phyloP scores from a whole-genome alignment of 1,140 invertebrate genomes.

The Drosophila ironensis region DNA sequence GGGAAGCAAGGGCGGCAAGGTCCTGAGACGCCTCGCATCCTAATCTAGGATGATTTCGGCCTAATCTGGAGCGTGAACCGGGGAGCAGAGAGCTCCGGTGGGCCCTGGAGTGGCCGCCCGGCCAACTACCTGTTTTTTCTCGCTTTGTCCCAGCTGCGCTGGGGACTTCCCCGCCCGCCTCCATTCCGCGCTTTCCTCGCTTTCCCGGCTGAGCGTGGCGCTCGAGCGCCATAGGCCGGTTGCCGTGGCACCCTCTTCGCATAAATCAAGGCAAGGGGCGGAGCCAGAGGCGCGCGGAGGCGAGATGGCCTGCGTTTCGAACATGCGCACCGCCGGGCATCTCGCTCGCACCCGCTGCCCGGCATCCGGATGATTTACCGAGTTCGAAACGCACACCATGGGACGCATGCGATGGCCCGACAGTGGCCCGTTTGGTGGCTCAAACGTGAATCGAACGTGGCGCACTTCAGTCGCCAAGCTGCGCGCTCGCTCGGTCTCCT shows the following conservation, averaged over 20 bases:
- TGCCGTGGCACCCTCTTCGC: constrained; percentile 61
- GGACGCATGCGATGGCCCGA: background rate
- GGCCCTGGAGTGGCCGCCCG: constrained; percentile 26
- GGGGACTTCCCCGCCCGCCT: constrained; percentile 46
- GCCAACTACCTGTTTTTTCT: constrained; percentile 75
- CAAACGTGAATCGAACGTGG: constrained; percentile 75
- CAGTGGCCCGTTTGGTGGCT: constrained; percentile 35
- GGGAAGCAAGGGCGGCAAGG: constrained; percentile 16
- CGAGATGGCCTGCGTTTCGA: constrained; percentile 47
- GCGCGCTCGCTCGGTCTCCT: constrained; percentile 69
- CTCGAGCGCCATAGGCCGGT: constrained; percentile 67
- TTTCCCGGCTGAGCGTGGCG: constrained; percentile 22
- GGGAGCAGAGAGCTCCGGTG: constrained; percentile 9
- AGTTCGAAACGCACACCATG: constrained; percentile 64
- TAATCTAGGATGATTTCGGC: constrained; percentile 79
- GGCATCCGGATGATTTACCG: constrained; percentile 58
- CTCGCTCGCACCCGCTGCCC: constrained; percentile 28
- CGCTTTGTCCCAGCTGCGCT: constrained; percentile 13
- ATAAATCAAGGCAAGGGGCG: constrained; percentile 75
- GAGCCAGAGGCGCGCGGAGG: constrained; percentile 33
- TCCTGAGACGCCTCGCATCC: constrained; percentile 16
- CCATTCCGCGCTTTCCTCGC: no score
- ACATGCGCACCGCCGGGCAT: constrained; percentile 50
- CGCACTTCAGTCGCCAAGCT: constrained; percentile 73
- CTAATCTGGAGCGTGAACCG: constrained; percentile 72